Percentiles rank a stretch among this genome's conserved stretches.
Evolutionary conservation across 2,113 vertebrate genomes (phyloP).

Genomic region (Phoxinus phoxinus): DNA sequence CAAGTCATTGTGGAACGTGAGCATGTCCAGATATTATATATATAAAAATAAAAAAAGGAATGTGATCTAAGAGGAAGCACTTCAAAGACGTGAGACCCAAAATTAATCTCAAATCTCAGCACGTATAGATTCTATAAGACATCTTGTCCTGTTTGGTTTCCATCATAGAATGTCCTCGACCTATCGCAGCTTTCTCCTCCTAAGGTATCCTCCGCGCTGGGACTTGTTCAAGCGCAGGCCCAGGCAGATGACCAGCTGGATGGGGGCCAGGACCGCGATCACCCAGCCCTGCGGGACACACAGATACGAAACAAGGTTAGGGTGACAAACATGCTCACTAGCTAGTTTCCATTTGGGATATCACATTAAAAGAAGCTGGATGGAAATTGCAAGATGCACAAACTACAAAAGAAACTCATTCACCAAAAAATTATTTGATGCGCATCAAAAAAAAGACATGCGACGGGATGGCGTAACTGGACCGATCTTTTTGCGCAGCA

Average conservation of each 20-base stretch:
- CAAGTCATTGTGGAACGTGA: slow-evolving; percentile 12
- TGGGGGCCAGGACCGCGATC: slow-evolving; percentile 74
- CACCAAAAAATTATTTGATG: no score
- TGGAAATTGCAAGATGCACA: no score
- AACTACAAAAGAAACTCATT: no score
- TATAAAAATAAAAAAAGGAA: neutral
- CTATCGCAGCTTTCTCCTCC: slow-evolving; percentile 78
- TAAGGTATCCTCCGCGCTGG: slow-evolving; percentile 77
- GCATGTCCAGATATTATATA: neutral
- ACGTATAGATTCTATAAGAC: slow-evolving; percentile 31
- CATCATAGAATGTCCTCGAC: neutral
- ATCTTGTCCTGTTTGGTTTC: neutral
- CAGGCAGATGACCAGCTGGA: slow-evolving; percentile 67
- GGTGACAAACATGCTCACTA: neutral
- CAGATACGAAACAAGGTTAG: neutral
- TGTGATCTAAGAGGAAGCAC: neutral
- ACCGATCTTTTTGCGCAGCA: no score
- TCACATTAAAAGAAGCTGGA: no score
- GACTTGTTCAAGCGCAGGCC: slow-evolving; percentile 72
- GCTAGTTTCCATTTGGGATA: no score
- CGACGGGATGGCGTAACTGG: no score
- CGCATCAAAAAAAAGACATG: no score
- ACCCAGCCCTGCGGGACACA: slow-evolving; percentile 77
- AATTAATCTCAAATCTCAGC: slow-evolving; percentile 45
- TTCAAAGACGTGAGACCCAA: slow-evolving; percentile 18